A percentile compares a stretch with the other conserved stretches of the same genome.
These are phyloP conservation scores for Manacus vitellinus DNA, from an alignment of 2,113 vertebrate species.

Conservation along the genomic window DNA sequence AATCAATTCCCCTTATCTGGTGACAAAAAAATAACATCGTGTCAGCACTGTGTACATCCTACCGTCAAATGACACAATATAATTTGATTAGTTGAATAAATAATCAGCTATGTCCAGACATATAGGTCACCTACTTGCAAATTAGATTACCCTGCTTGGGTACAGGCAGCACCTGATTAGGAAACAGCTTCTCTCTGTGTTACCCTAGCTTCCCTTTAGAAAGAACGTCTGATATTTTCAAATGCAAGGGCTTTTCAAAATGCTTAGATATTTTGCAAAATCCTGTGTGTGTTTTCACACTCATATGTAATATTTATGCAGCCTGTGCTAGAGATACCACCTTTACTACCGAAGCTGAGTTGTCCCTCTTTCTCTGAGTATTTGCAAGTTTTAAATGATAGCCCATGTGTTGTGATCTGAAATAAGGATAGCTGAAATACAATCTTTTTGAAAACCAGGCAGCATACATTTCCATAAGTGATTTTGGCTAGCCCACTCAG, in stretches of 20 bases:
- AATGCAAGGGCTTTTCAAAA: not conserved
- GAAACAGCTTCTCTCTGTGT: not conserved
- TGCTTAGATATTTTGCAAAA: not conserved
- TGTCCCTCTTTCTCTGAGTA: not conserved
- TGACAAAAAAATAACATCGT: conserved; percentile 45
- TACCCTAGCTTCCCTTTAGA: not conserved
- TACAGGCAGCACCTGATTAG: conserved; percentile 26
- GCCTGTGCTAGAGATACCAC: not conserved
- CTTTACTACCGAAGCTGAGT: not conserved
- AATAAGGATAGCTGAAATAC: conserved; percentile 31
- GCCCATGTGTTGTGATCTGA: not conserved
- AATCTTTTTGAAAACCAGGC: conserved; percentile 42
- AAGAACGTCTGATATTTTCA: not conserved
- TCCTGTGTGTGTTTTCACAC: not conserved
- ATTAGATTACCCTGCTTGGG: conserved; percentile 40
- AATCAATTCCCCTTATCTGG: conserved; percentile 52
- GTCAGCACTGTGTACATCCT: conserved; percentile 32
- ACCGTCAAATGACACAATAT: not conserved
- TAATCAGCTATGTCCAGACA: conserved; percentile 45
- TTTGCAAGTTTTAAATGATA: conserved; percentile 32
- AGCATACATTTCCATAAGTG: conserved; percentile 49
- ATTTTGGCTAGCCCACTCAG: conserved; percentile 16
- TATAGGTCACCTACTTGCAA: conserved; percentile 62
- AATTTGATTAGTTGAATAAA: conserved; percentile 68
- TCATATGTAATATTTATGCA: not conserved